These are phyloP conservation scores for Mesitornis unicolor DNA, from an alignment of 2,113 vertebrate genomes.

Conservation along the genomic window DNA sequence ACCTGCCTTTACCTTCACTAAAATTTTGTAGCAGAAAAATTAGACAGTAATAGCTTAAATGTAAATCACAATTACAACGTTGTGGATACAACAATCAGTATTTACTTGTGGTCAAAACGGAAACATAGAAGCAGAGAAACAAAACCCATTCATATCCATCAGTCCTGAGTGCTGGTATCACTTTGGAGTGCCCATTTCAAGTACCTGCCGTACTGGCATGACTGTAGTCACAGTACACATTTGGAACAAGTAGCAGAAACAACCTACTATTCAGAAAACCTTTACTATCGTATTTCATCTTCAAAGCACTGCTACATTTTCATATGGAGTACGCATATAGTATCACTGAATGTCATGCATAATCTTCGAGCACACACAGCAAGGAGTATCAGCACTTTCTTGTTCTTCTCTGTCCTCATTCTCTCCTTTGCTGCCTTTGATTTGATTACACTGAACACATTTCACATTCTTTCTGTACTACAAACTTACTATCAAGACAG, in stretches of 20 bases:
- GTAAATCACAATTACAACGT: background rate
- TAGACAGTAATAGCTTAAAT: background rate
- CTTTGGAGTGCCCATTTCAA: background rate
- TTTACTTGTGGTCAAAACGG: background rate
- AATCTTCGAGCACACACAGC: background rate
- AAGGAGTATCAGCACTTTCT: background rate
- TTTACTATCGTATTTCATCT: background rate
- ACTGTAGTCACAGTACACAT: background rate
- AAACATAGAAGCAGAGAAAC: background rate
- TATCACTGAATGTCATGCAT: background rate
- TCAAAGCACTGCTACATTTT: background rate
- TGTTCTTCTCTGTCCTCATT: background rate
- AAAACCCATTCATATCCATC: background rate
- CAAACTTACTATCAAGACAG: background rate
- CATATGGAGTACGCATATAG: background rate
- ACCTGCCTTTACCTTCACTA: background rate
- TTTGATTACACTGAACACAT: background rate
- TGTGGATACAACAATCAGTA: background rate
- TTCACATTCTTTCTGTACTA: background rate
- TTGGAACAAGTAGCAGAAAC: background rate
- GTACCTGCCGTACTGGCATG: background rate
- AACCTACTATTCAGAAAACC: background rate
- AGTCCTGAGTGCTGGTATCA: background rate
- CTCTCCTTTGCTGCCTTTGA: background rate
- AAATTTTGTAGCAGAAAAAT: background rate